Evolutionary conservation across 2,797 vertebrate genomes (phyloP).

Genomic region (Acanthopagrus latus): DNA sequence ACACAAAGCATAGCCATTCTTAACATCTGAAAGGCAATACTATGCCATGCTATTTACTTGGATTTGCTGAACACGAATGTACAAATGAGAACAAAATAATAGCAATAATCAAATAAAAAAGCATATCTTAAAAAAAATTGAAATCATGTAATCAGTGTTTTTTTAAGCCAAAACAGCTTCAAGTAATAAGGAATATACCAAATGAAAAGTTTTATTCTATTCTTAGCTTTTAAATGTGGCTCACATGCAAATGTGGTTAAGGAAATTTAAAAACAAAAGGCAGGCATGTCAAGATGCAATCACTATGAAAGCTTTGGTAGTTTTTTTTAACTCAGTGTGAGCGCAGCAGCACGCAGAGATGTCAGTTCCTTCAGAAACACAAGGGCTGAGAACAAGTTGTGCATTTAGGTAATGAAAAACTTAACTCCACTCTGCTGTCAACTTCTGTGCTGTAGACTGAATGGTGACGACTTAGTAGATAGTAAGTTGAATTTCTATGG

Average conservation of each 20-base stretch:
- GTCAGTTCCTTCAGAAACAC: constrained; percentile 19
- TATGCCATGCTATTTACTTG: constrained; percentile 1
- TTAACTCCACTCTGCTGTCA: background rate
- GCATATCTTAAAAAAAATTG: background rate
- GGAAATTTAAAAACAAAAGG: constrained; percentile 30
- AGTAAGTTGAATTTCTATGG: background rate
- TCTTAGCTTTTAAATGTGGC: background rate
- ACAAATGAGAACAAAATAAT: constrained; percentile 3
- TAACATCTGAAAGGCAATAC: constrained; percentile 23
- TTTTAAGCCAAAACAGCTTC: background rate
- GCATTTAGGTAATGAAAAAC: constrained; percentile 37
- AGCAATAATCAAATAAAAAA: constrained; percentile 1
- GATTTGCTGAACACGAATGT: constrained; percentile 2
- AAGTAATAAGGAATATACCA: constrained; percentile 2
- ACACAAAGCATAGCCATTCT: constrained; percentile 43
- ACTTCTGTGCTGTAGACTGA: background rate
- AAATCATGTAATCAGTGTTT: background rate
- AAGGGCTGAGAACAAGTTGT: constrained; percentile 7
- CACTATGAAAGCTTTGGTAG: constrained; percentile 24
- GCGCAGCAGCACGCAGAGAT: constrained; percentile 5
- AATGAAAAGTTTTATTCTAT: constrained; percentile 1
- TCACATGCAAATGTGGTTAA: background rate
- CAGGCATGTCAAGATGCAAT: constrained; percentile 26
- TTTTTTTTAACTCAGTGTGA: constrained; percentile 10
- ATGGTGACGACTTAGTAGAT: background rate